Evolutionary conservation across 1,140 invertebrate species (phyloP), one percentile per base, ranked within the genome.

Genomic region (Brachionus angularis): DNA sequence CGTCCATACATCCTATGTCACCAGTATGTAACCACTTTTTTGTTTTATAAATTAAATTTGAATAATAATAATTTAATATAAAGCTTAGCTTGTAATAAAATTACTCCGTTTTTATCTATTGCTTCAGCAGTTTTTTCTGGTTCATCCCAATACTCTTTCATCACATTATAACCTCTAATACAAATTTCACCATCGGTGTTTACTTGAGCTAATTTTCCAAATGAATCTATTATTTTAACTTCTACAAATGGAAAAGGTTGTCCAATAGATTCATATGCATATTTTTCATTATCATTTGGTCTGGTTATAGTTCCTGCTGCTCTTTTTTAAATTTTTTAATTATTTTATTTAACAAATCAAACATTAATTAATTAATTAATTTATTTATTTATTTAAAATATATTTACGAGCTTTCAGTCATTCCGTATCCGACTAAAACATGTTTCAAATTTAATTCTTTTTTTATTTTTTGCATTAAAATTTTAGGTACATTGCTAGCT

Each of bases 221-320:
- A 77, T 0, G 82, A 78, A 78, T 95, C 87, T 5, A 94, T 85
- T 5, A 92, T 83, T 82, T 89, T 87, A 0, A 82, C 80, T 84
- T 86, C 47, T 27, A 75, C 50, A 50, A 33, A 23, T 3, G n/a
- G 29, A 34, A 69, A 49, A 8, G 44, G 44, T 33, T 34, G 44
- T 1, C 62, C 62, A 34, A 50, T 50, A 12, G 62, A 23, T 10
- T 44, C 44, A 64, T 31, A 46, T 7, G 39, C 39, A 3, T 46
- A 18, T 46, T 42, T 64, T 64, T 44, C 39, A 25, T 46, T 39
- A 42, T 44, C 31, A 46, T 46, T 14, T 5, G 46, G 23, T 46
- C 61, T 10, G 18, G 44, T 47, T 5, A 64, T 46, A 16, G 61
- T 31, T 33, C 39, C 61, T n/a, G 44, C 61, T 25, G 61, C 39